Percentiles rank a stretch among this genome's conserved stretches.
These are phyloP conservation scores for Tenebrio molitor DNA, from an alignment of 1,140 invertebrate genomes.

Conservation along the genomic window DNA sequence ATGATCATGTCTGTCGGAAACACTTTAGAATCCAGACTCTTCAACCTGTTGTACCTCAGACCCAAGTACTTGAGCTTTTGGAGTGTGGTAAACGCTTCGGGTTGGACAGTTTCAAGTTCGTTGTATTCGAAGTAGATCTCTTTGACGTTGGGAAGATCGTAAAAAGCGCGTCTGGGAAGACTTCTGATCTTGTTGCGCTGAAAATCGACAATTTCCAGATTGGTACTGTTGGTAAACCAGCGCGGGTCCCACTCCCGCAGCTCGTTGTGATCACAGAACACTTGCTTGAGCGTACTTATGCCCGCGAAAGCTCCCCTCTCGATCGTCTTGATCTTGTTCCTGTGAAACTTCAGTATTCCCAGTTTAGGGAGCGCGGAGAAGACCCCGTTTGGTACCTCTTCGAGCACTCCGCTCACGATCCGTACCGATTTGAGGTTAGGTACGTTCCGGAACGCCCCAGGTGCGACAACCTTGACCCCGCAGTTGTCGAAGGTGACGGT, in stretches of 20 bases:
- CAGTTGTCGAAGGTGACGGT: not conserved
- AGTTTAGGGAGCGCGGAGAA: not conserved
- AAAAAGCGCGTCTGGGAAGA: constrained; percentile 18
- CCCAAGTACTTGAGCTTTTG: constrained; percentile 38
- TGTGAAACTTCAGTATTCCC: not conserved
- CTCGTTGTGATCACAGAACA: constrained; percentile 21
- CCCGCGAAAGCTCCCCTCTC: constrained; percentile 5
- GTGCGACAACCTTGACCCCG: not conserved
- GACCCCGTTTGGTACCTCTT: not conserved
- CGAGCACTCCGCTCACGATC: not conserved
- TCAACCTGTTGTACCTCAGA: constrained; percentile 43
- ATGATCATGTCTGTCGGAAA: constrained; percentile 27
- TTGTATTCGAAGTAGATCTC: constrained; percentile 45
- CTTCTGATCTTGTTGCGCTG: constrained; percentile 36
- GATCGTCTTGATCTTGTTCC: constrained; percentile 16
- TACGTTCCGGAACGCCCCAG: constrained; percentile 31
- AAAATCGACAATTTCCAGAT: constrained; percentile 36
- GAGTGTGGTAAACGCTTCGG: constrained; percentile 27
- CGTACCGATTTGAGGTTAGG: constrained; percentile 13
- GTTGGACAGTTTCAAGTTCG: constrained; percentile 15
- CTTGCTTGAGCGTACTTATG: not conserved
- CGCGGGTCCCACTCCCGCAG: not conserved
- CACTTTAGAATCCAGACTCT: constrained; percentile 4
- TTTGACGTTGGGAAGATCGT: constrained; percentile 14
- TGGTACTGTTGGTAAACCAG: constrained; percentile 42